Base-by-base conservation (phyloP, 2,113 vertebrate species). In the Thomomys bottae region DNA sequence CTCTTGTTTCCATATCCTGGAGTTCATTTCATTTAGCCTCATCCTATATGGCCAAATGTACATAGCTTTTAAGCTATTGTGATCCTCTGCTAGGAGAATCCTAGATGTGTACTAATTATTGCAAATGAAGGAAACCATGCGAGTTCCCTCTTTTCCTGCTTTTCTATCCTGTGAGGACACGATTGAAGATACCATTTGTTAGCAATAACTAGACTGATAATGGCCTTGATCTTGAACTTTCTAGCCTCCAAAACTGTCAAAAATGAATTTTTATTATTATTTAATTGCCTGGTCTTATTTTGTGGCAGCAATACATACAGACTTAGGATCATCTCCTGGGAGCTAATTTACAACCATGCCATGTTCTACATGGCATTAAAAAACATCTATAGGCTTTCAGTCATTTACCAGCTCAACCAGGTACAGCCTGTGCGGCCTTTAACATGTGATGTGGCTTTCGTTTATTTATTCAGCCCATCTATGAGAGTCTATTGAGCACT, bases 401-500 rank as follows among this genome's bases (percentile, higher is more conserved):
- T 1, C 61, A 11, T 30, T 66, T 64, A 63, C 32, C 26, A 36
- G 30, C 23, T 71, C 38, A 28, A 34, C 23, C 21, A 73, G 12
- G 59, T 12, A 54, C 30, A 12, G 14, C 28, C 78, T 63, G 3
- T 23, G 17, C 18, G 36, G 30, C 24, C 21, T 23, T 36, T 17
- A 77, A 6, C 28, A 8, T 2, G 0, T 42, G 34, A 78, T 45
- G 66, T 64, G 15, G 49, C 18, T 87, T 68, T n/a, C 30, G 72
- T 26, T 80, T 36, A 49, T 79, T 91, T 45, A 79, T 87, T 84
- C 68, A 88, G 32, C 28, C 42, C 82, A 76, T 30, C 79, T 28
- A 28, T 45, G 71, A 75, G 67, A 5, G 5, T 59, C 76, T 73
- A 30, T 14, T n/a, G 30, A 54, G 73, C 64, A 3, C 30, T 45